Evolutionary conservation across 1,140 invertebrate genomes (phyloP), one percentile per base, ranked within the genome.

Genomic region (Lordiphosa clarofinis): DNA sequence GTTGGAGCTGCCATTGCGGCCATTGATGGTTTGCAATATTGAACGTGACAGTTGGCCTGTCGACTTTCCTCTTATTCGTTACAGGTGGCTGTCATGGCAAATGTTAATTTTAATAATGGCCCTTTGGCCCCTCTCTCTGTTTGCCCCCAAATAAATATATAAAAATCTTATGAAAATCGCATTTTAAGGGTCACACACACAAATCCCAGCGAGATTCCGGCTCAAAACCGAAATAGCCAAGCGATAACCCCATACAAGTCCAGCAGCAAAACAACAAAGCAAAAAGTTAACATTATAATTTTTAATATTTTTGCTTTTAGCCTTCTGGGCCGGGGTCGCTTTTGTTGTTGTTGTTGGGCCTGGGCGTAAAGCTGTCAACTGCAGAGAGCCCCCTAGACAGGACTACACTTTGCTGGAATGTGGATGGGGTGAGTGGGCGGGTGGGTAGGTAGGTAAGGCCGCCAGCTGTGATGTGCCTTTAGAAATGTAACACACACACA

Each of bases 221-320:
- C 56, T 48, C 6, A 70, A 55, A 46, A 44, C 42, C 48, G 33
- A 58, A 76, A 75, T 67, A 55, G 58, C 48, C 56, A 0, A 31
- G 28, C 46, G 48, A 48, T 76, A 81, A 82, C 76, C 72, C 76
- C 28, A 31, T 75, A 58, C 49, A 70, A 68, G 56, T 52, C 69
- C 40, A 60, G 28, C 64, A 44, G 38, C 48, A 55, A 61, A 78
- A 70, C 73, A 84, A 84, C 73, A 82, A 72, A 84, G 72, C 73
- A 82, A 82, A 31, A 84, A 84, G 74, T 78, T 84, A 82, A 82
- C 78, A 82, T 82, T 76, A 84, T 82, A 84, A 82, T 84, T 82
- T 82, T 82, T 84, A 78, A 84, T 84, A 84, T 84, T 82, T 82
- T 78, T 73, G 73, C 76, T 76, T 76, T 57, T 49, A 74, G 75